These are phyloP conservation scores for Lordiphosa collinella DNA, from an alignment of 1,140 invertebrate species.

Conservation along the genomic window DNA sequence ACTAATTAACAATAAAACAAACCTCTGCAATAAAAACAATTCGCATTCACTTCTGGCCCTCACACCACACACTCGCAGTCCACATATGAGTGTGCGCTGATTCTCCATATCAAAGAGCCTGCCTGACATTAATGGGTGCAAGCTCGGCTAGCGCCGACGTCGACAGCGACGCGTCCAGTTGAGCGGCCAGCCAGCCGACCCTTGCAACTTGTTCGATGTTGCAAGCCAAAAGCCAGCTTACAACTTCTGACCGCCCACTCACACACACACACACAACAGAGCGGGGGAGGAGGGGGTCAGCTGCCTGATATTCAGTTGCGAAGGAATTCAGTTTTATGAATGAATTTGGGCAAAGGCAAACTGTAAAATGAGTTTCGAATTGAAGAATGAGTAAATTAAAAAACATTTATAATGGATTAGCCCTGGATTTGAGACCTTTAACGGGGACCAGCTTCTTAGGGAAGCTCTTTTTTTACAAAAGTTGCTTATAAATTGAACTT, in stretches of 20 bases:
- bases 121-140: slow-evolving; percentile 57
- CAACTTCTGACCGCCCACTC: neutral
- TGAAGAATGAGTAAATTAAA: too few relatives aligned
- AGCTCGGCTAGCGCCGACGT: slow-evolving; percentile 24
- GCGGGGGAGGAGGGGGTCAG: too few relatives aligned
- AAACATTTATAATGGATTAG: too few relatives aligned
- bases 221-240: slow-evolving; percentile 9
- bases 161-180: slow-evolving; percentile 33
- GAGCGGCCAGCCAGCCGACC: slow-evolving; percentile 8
- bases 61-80: slow-evolving; percentile 13
- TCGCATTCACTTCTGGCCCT: slow-evolving; percentile 43
- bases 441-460: too few relatives aligned
- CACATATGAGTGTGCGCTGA: slow-evolving; percentile 35
- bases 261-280: too few relatives aligned
- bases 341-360: too few relatives aligned
- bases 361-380: too few relatives aligned
- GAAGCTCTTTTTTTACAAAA: too few relatives aligned
- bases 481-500: too few relatives aligned
- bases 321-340: too few relatives aligned
- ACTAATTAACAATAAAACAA: slow-evolving; percentile 50
- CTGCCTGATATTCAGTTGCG: too few relatives aligned
- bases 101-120: slow-evolving; percentile 52
- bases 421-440: too few relatives aligned
- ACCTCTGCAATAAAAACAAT: slow-evolving; percentile 52
- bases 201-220: slow-evolving; percentile 33